Base-by-base conservation (phyloP, 2,888 invertebrate genomes). In the Calephelis perditalis region DNA sequence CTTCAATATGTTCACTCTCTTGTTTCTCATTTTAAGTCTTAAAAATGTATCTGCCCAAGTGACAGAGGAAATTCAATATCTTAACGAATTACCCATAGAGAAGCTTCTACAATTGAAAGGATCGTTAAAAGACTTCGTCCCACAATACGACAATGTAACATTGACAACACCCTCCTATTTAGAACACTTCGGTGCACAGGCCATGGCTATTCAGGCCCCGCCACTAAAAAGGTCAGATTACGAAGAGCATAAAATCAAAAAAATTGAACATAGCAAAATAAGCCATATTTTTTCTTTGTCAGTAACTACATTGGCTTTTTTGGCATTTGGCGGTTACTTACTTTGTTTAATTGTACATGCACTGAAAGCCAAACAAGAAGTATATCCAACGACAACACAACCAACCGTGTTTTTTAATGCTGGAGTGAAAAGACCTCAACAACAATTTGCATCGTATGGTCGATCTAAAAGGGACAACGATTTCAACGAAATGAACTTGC, bases 261-360 rank as follows among this genome's bases (percentile, higher is more conserved):
- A 89, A 67, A 82, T 84, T 7, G 76, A 89, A 54, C 90, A 92
- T 37, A 92, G 92, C 5, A 94, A 94, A 76, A 87, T 96, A 57
- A 94, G 94, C 67, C 94, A 94, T 56, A 92, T 96, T 58, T 96
- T 96, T 73, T 94, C 96, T 65, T 90, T 95, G 68, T 94, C 96
- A 0, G 69, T 80, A 59, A 70, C 52, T 10, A 52, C 52, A 52
- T 35, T 52, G 52, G 52, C 52, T 52, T 52, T 52, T 52, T 15
- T 52, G 52, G 52, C 52, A 52, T 52, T 52, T 52, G 52, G 52
- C 15, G 52, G 52, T 52, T 52, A 52, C 26, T 52, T 52, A 52
- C 52, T 52, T 52, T 52, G 52, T 52, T 52, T 52, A 36, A 52
- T 52, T 35, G 52, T 52, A 35, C 52, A 52, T 52, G 52, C 54